Evolutionary conservation across 2,113 vertebrate genomes (phyloP), one percentile per base, ranked within the genome.

Genomic region (Sigmodon hispidus): DNA sequence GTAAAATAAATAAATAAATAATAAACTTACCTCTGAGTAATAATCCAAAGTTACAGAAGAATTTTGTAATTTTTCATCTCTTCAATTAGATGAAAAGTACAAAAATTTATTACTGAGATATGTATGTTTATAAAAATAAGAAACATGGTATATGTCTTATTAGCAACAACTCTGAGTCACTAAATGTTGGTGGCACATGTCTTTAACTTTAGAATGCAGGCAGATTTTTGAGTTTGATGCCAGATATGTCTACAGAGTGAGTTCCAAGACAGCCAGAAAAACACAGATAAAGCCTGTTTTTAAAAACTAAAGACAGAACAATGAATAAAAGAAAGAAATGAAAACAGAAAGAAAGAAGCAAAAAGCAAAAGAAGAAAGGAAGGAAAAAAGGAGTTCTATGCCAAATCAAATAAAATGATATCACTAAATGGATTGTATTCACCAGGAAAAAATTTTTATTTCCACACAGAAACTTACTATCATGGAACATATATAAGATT

Each of bases 381-480:
- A 70, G 69, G 1, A n/a, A 90, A 90, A 11, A 76, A 83, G 48
- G 17, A 93, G 17, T 3, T 13, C n/a, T 79, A 26, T 59, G 21
- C 61, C 36, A 96, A 90, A 73, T 67, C 13, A 13, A 91, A 89
- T 73, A 77, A 75, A 93, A 0, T 80, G 21, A 75, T 83, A 59
- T 59, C 16, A 80, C 43, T 73, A 87, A 89, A 75, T 36, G 4
- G 72, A 81, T 86, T 67, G 57, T 40, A 5, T 40, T 80, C 4
- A 36, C 57, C 48, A 40, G 80, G 31, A 96, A 91, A 89, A 50
- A 72, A 40, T 36, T 36, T 1, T 69, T 45, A 3, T 70, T 75
- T 48, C 5, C 24, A 31, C 52, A 19, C 40, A 2, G 8, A 59
- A 69, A 61, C n/a, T 61, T 50, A 87, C 31, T 72, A 4, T 80